phyloP scores from a whole-genome alignment of 2,113 vertebrate genomes.

The Ondatra zibethicus region DNA sequence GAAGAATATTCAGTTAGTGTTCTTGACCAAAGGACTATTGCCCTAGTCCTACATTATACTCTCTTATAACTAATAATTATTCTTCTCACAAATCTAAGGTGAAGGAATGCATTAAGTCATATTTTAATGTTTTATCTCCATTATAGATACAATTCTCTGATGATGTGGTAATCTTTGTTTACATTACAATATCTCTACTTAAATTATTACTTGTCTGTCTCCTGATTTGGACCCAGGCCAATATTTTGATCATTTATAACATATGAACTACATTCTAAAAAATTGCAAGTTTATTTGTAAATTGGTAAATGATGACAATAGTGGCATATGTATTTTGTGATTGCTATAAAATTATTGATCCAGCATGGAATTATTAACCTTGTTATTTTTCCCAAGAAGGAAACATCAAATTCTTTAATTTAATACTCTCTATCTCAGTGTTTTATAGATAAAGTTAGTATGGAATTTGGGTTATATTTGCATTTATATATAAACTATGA shows the following conservation, averaged over 20 bases:
- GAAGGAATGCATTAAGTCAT: neutral
- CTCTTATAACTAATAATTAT: neutral
- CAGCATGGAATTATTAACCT: neutral
- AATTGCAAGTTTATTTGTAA: neutral
- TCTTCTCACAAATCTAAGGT: neutral
- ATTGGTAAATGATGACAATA: neutral
- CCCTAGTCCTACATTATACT: no score
- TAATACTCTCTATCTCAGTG: neutral
- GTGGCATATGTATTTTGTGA: neutral
- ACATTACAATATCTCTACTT: neutral
- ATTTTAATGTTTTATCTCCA: neutral
- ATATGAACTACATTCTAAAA: neutral
- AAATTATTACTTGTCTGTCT: neutral
- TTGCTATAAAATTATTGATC: neutral
- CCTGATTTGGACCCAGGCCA: neutral
- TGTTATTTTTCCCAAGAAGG: neutral
- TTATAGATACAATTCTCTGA: neutral
- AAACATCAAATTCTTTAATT: neutral
- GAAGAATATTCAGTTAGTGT: neutral
- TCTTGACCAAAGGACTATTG: neutral
- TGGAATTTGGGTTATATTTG: constrained; percentile 2
- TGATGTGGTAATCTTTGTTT: neutral
- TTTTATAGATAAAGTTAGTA: neutral
- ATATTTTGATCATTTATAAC: no score
- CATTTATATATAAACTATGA: neutral